Conservation (phyloP, 2,888 invertebrate genomes). For the Meta bourneti region DNA sequence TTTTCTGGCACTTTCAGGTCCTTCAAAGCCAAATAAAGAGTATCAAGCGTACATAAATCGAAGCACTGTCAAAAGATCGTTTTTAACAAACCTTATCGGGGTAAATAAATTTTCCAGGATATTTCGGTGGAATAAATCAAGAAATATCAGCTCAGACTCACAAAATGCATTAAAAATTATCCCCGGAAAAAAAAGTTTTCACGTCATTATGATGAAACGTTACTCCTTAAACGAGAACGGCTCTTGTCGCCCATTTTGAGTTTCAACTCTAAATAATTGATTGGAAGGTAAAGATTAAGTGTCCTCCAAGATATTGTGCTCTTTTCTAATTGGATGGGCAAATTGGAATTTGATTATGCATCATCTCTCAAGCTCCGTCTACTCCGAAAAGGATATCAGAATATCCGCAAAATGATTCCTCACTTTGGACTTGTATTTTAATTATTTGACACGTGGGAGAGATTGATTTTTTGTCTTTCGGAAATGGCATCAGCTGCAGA, state of each 20-base stretch:
- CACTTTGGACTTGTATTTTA: background rate
- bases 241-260: constrained; percentile 26
- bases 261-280: constrained; percentile 47
- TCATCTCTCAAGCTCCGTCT: constrained; percentile 10
- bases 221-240: background rate
- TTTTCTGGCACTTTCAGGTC: background rate
- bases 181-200: background rate
- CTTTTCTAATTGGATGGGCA: constrained; percentile 31
- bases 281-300: constrained; percentile 45
- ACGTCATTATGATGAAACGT: constrained; percentile 34
- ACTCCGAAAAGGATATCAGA: background rate
- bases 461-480: background rate
- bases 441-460: constrained; percentile 1
- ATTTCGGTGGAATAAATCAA: constrained; percentile 42
- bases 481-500: background rate
- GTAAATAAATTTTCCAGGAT: constrained; percentile 31
- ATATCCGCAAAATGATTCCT: background rate
- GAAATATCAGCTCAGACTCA: constrained; percentile 29
- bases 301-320: constrained; percentile 25
- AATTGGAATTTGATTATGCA: constrained; percentile 45
- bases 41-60: constrained; percentile 37
- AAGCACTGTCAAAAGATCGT: constrained; percentile 31
- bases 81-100: constrained; percentile 29
- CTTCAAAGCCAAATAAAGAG: constrained; percentile 2
- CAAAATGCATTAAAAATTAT: constrained; percentile 42